Conservation (phyloP, 2,797 vertebrate genomes). For the Cossypha dichroa region DNA sequence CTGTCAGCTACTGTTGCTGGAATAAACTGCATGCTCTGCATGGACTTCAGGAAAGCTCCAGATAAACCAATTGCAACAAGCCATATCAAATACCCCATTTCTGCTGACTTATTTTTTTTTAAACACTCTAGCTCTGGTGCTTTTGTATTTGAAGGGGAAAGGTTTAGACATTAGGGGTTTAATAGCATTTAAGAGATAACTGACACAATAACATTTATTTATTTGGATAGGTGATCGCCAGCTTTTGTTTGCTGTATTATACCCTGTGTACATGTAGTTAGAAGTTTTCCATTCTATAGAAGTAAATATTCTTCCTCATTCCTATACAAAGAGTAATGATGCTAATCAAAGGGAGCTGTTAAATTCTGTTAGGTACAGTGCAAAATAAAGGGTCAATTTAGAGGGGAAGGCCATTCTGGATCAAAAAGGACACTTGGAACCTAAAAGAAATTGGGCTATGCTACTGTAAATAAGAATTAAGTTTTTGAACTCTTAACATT, state of each 20-base stretch:
- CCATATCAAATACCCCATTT: conserved; percentile 36
- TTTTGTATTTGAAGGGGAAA: conserved; percentile 40
- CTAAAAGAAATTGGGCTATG: not conserved
- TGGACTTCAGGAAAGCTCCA: conserved; percentile 66
- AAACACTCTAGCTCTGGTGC: not conserved
- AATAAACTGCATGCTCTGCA: conserved; percentile 55
- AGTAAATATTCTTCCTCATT: not conserved
- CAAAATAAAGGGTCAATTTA: not conserved
- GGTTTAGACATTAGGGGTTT: not conserved
- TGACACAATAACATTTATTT: not conserved
- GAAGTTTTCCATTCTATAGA: not conserved
- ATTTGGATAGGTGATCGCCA: not conserved
- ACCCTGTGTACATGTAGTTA: not conserved
- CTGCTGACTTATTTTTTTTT: conserved; percentile 26
- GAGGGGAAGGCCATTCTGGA: not conserved
- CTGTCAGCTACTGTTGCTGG: conserved; percentile 57
- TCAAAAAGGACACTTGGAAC: not conserved
- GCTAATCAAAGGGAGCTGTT: not conserved
- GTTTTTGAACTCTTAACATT: not conserved
- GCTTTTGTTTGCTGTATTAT: not conserved
- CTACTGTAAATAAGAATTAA: not conserved
- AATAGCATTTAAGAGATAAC: not conserved
- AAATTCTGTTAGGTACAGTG: not conserved
- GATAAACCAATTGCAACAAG: conserved; percentile 11
- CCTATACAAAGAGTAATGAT: not conserved